These are phyloP conservation scores for Ochotona princeps DNA, from an alignment of 2,113 vertebrate genomes.

Conservation along the genomic window DNA sequence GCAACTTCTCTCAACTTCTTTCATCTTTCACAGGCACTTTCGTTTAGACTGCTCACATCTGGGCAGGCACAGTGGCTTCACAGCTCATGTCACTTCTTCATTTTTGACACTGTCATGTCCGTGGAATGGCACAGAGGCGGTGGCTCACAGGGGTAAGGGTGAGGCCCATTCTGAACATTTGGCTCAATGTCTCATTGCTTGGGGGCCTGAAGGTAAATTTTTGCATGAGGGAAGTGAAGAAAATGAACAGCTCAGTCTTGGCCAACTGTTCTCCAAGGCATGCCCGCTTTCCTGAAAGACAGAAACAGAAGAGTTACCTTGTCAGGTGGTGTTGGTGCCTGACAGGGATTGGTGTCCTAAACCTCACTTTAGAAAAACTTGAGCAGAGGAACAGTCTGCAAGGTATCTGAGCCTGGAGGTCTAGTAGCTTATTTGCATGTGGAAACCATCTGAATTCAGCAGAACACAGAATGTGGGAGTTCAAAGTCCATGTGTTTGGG, in stretches of 20 bases:
- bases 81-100: not conserved
- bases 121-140: constrained; percentile 82
- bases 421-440: not conserved
- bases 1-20: fast-evolving
- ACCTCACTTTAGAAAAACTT: not conserved
- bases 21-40: not conserved
- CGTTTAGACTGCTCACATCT: not conserved
- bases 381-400: not conserved
- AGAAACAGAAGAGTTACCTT: not conserved
- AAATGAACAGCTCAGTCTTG: constrained; percentile 90
- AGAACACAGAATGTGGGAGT: not conserved
- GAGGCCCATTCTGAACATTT: constrained; percentile 60
- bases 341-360: too few species aligned
- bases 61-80: not conserved
- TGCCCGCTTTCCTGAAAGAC: constrained; percentile 86
- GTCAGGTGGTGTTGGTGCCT: not conserved
- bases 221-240: constrained; percentile 89
- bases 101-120: not conserved
- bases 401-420: not conserved
- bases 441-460: not conserved
- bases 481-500: not conserved
- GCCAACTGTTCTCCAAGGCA: constrained; percentile 91
- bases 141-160: constrained; percentile 81
- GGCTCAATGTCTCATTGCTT: constrained; percentile 72
- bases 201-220: constrained; percentile 88